phyloP scores from a whole-genome alignment of 2,888 invertebrate species.

The Exocentrus adspersus region DNA sequence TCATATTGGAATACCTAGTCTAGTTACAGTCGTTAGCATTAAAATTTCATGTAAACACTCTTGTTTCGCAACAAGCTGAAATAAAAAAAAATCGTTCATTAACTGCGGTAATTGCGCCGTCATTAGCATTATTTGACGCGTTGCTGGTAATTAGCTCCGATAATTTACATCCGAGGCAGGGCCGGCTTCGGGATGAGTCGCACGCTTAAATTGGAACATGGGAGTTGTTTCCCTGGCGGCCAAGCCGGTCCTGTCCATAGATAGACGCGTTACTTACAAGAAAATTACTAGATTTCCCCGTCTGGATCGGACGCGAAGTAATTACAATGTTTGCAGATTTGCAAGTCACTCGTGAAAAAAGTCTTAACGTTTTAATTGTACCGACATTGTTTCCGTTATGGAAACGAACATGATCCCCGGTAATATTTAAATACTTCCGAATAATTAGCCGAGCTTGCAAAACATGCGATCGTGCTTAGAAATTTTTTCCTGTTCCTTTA shows the following conservation, averaged over 20 bases:
- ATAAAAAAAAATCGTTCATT: background rate
- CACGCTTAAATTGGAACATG: no score
- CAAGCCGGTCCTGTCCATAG: no score
- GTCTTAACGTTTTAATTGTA: background rate
- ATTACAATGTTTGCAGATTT: slow-evolving; percentile 13
- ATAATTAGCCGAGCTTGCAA: no score
- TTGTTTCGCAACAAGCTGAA: background rate
- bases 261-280: background rate
- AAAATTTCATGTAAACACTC: background rate
- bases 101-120: background rate
- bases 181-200: background rate
- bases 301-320: background rate
- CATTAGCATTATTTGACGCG: background rate
- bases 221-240: no score
- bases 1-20: background rate
- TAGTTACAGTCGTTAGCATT: background rate
- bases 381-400: background rate
- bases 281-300: background rate
- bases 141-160: background rate
- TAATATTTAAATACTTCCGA: background rate
- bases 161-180: background rate
- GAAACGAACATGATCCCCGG: background rate
- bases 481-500: background rate
- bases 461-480: no score
- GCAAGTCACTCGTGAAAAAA: slow-evolving; percentile 9